Base-by-base conservation (phyloP, 1,140 invertebrate genomes). In the Solen grandis region DNA sequence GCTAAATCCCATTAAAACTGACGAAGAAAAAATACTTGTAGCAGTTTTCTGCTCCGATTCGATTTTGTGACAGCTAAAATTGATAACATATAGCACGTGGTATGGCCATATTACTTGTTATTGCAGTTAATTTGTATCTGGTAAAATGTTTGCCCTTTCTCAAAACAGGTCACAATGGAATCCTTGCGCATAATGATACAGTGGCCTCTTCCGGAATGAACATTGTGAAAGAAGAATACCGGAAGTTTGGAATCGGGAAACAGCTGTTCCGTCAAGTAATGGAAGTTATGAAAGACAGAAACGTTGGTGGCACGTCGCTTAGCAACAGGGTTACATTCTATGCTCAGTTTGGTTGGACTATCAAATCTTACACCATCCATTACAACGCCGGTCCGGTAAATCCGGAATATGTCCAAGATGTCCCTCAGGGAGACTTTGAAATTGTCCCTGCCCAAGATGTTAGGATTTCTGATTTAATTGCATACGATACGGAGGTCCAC, bases 201-300 rank as follows among this genome's bases (percentile, higher is more conserved):
- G 29, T 84, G 19, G 85, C 85, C 5, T 87, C 85, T 1, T 85
- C 85, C n/a, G 85, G 85, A 19, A 81, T 87, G 85, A 87, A 87
- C 41, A 84, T 87, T 29, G 82, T 87, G 0, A 87, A 85, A 60
- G 84, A 85, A 8, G 66, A 79, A 29, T 87, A 84, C 75, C 68
- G 84, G 35, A 62, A 80, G n/a, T 69, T 81, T 41, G 84, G 84
- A 4, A 82, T 87, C 27, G 85, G 85, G 1, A 78, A 73, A 25
- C 38, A 80, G 54, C 41, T 87, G 55, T 85, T 85, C 54, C 46
- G 75, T n/a, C 57, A 69, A 10, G 84, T 87, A 3, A 85, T 85
- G 84, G 84, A 84, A 14, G 79, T 87, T 1, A 85, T 87, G 85
- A 38, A 57, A 29, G 79, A 85, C 31, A 75, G 81, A 38, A 87